These are phyloP conservation scores for Stenchaetothrips biformis DNA, from an alignment of 2,888 invertebrate genomes.

Conservation along the genomic window DNA sequence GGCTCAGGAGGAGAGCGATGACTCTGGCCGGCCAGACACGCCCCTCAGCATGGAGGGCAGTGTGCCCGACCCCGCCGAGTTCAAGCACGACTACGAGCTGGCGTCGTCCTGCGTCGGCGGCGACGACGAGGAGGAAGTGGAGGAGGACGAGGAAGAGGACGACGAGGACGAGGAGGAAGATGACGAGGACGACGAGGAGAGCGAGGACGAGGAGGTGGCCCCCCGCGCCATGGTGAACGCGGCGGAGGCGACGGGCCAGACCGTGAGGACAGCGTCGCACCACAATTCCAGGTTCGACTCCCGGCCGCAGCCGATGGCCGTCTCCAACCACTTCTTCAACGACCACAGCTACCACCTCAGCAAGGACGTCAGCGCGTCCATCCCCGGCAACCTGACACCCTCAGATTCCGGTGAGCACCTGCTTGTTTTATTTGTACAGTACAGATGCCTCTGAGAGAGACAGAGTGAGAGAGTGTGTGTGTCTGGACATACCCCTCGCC, in stretches of 20 bases:
- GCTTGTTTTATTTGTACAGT: background rate
- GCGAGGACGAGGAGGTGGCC: background rate
- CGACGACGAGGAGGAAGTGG: background rate
- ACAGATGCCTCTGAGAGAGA: no score
- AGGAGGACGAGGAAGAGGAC: background rate
- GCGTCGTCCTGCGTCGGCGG: background rate
- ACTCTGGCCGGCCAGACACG: background rate
- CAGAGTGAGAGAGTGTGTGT: no score
- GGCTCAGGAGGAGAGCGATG: slow-evolving; percentile 7
- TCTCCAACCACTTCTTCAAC: slow-evolving; percentile 19
- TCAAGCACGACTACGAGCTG: background rate
- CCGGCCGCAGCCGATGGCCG: slow-evolving; percentile 6
- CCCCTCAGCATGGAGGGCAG: background rate
- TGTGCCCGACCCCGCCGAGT: background rate
- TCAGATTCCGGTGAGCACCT: background rate
- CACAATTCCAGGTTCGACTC: background rate
- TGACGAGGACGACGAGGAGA: slow-evolving; percentile 5
- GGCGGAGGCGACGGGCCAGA: background rate
- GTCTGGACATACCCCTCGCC: background rate
- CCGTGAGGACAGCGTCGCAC: background rate
- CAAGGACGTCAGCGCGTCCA: background rate
- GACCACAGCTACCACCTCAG: slow-evolving; percentile 20
- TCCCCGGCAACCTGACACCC: slow-evolving; percentile 12
- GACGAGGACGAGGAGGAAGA: background rate
- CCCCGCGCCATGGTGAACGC: background rate